phyloP scores from a whole-genome alignment of 2,113 vertebrate species.

The Cynocephalus volans region DNA sequence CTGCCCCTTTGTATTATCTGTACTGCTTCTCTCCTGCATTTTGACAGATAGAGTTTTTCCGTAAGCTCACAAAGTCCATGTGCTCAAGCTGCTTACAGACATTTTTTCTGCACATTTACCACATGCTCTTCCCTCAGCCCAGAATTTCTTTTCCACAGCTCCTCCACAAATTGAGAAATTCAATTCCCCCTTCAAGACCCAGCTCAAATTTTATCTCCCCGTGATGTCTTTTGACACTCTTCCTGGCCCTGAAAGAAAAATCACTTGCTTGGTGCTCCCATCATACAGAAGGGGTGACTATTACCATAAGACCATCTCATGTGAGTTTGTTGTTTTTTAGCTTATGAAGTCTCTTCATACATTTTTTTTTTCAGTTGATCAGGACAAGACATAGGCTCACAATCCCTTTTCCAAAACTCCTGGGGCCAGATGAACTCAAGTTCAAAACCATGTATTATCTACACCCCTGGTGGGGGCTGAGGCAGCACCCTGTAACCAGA shows the following conservation, averaged over 20 bases:
- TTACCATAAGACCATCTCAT: neutral
- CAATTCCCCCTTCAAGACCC: conserved; percentile 54
- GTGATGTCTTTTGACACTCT: neutral
- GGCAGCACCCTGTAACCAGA: neutral
- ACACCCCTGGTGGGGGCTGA: accelerated
- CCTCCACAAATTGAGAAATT: conserved; percentile 26
- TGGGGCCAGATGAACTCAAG: neutral
- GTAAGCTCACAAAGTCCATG: conserved; percentile 40
- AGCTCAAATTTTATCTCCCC: conserved; percentile 38
- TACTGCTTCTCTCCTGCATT: neutral
- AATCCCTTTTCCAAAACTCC: conserved; percentile 32
- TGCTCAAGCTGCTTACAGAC: conserved; percentile 45
- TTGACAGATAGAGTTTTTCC: conserved; percentile 53
- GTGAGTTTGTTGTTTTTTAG: neutral
- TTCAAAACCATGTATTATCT: neutral
- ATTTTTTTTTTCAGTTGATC: neutral
- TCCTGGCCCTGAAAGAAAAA: neutral
- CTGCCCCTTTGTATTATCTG: neutral
- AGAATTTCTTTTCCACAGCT: conserved; percentile 41
- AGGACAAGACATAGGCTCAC: conserved; percentile 25
- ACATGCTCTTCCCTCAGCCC: neutral
- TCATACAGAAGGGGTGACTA: neutral
- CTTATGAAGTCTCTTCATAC: neutral
- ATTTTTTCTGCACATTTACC: conserved; percentile 27
- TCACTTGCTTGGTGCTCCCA: neutral